Conservation (phyloP, 2,888 invertebrate species). For the Folsomia manolachei region DNA sequence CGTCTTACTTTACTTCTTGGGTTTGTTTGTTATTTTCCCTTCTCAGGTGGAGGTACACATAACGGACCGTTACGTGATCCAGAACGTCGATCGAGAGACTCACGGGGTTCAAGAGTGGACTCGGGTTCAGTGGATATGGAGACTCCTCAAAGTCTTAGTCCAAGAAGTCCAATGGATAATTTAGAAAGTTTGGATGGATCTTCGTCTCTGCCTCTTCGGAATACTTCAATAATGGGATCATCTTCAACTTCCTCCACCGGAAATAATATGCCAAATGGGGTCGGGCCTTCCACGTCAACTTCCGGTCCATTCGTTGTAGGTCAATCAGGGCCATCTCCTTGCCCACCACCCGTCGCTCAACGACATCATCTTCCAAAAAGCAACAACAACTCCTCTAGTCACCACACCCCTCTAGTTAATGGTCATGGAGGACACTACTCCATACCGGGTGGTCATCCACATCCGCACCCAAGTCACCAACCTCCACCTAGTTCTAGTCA, state of each 20-base stretch:
- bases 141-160: constrained; percentile 54
- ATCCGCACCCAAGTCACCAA: constrained; percentile 5
- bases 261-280: not conserved
- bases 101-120: constrained; percentile 52
- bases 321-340: not conserved
- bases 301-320: no score
- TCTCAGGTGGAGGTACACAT: not conserved
- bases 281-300: constrained; percentile 12
- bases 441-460: not conserved
- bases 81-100: constrained; percentile 41
- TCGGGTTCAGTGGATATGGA: constrained; percentile 55
- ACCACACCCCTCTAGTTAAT: constrained; percentile 13
- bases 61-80: constrained; percentile 26
- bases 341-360: not conserved
- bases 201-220: constrained; percentile 31
- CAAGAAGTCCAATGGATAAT: constrained; percentile 53
- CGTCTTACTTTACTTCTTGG: not conserved
- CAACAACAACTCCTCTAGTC: constrained; percentile 1
- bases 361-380: not conserved
- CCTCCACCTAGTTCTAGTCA: constrained; percentile 27
- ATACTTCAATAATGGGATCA: not conserved
- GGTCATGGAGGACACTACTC: no score
- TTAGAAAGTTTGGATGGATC: constrained; percentile 46
- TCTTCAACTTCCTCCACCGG: constrained; percentile 6
- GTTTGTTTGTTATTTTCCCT: constrained; percentile 13